phyloP scores from a whole-genome alignment of 1,140 invertebrate species.

The Scylla paramamosain region DNA sequence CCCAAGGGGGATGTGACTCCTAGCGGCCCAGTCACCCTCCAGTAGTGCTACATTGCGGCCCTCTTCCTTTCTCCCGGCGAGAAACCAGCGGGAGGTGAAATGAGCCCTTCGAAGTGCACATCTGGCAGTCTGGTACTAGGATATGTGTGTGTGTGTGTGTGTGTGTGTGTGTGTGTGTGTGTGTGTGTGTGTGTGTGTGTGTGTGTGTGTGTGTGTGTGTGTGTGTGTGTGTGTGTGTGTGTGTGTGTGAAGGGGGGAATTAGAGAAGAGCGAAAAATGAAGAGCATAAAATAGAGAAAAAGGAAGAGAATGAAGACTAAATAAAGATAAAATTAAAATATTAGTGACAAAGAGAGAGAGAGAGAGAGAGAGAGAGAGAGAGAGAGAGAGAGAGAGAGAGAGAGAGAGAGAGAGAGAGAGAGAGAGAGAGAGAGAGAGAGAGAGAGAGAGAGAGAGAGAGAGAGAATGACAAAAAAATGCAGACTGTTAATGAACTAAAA shows the following conservation, averaged over 20 bases:
- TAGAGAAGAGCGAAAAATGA: not conserved
- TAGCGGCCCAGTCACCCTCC: no score
- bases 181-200: conserved; percentile 43
- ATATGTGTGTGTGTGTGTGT: conserved; percentile 24
- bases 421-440: conserved; percentile 32
- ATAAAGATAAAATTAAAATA: not conserved
- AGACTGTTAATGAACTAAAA: not conserved
- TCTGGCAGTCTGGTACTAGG: not conserved
- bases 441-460: conserved; percentile 33
- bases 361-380: conserved; percentile 21
- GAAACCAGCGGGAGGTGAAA: not conserved
- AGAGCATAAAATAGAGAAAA: not conserved
- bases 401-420: conserved; percentile 19
- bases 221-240: not conserved
- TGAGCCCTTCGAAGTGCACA: not conserved
- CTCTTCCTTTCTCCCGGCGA: no score
- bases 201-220: not conserved
- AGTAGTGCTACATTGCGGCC: no score
- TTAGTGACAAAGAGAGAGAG: not conserved
- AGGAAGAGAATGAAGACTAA: not conserved
- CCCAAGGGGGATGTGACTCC: no score
- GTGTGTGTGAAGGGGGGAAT: not conserved
- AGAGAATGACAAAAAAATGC: not conserved
- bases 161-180: conserved; percentile 43
- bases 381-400: conserved; percentile 29